Base-by-base conservation (phyloP, 2,113 vertebrate species). In the Synchiropus splendidus region DNA sequence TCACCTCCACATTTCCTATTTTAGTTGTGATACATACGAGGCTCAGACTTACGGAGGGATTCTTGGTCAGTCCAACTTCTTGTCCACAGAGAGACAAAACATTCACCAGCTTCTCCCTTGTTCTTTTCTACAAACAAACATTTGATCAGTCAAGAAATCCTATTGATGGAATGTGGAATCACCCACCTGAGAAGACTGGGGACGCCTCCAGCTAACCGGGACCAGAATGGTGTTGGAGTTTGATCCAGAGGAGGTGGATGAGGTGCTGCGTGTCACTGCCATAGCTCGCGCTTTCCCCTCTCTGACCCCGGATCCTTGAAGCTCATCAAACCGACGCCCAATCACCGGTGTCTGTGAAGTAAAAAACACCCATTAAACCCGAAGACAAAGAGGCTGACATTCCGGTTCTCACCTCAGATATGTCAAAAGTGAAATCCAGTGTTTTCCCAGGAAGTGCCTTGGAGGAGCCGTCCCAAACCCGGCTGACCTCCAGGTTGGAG, bases 391-490 rank as follows among this genome's bases (percentile, higher is more conserved):
- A 27, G 21, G 8, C 8, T 4, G 21, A 27, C 11, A 35, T 12
- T 35, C n/a, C n/a, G 2, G 6, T 16, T 13, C 49, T 60, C 70
- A 97, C 94, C 92, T 99, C 93, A 13, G 94, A 95, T 60, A 99
- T 94, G 76, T 99, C 95, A 47, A 99, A 99, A 51, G 94, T 93
- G 56, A 99, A 99, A 58, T 99, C 94, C 54, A 99, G 77, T 2
- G 92, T 99, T 77, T 99, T 99, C 16, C 95, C 95, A 1, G 95
- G 95, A 16, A 99, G 81, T 32, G 93, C 94, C 69, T 99, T 98
- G 13, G 94, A 90, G 2, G 92, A 88, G 15, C 88, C 91, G 4
- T 91, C 92, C 94, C 93, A 97, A 16, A 93, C 88, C 14, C 90
- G 85, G 74, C 94, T 93, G 58, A 96, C 89, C 67, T 97, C 95